Evolutionary conservation across 2,113 vertebrate species (phyloP), one percentile per base, ranked within the genome.

Genomic region (Neoarius graeffei): DNA sequence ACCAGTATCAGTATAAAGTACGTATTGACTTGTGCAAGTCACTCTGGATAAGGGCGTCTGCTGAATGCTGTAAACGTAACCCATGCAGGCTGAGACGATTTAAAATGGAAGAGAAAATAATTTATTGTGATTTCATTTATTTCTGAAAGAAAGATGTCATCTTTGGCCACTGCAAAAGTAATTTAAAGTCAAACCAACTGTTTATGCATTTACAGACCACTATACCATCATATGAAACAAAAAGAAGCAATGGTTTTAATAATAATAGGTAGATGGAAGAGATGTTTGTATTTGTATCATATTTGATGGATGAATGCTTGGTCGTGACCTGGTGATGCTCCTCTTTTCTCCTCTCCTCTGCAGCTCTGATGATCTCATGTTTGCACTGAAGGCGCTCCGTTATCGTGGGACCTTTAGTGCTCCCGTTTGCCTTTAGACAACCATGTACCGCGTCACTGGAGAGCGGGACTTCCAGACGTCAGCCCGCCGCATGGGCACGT

Each of bases 401-500:
- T n/a, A 3, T 73, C 91, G 87, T 60, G 85, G 54, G 76, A 59
- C n/a, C 82, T 86, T 81, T 50, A 69, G 27, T 88, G 89, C 91
- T 84, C 92, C 91, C 30, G 52, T 74, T 25, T 71, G 91, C 87
- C 67, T 81, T 83, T 92, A 92, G 93, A 90, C 82, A 91, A 98
- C 94, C 94, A 97, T 97, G 92, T 95, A 97, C 88, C 95, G 96
- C 7, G 93, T 94, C 30, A 93, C 93, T 23, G 96, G 94, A 84
- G 98, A 99, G 69, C 95, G 97, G 86, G 97, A 98, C 89, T 95
- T 97, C 89, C 97, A 98, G 93, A 96, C 95, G 54, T 97, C 97
- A 1, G 96, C 96, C 0, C 93, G 97, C 14, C 97, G 97, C 90
- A 99, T 99, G 97, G 97, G 97, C 62, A 98, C 97, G 2, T 99